Evolutionary conservation across 2,797 vertebrate genomes (phyloP), one percentile per base, ranked within the genome.

Genomic region (Vireo griseus): DNA sequence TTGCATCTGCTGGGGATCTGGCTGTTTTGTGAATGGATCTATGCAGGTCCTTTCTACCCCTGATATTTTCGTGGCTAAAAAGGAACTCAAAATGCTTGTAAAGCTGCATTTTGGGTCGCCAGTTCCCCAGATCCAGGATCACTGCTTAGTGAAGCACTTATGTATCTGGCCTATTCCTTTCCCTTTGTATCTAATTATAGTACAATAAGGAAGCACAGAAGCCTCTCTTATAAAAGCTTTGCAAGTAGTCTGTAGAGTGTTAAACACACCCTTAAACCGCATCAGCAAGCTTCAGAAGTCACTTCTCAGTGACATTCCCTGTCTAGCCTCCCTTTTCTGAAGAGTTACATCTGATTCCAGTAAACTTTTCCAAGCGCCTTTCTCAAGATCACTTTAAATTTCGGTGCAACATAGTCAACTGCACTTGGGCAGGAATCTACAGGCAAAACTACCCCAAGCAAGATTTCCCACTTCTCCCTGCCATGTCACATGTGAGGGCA

Each of bases 21-120:
- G 63, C 37, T 57, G 5, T 9, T 83, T 67, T 77, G 67, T 37
- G 29, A 55, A 44, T 0, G 2, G 28, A 92, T 31, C 25, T 81
- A 58, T 7, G n/a, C 16, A 50, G 51, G 44, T 40, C 11, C 21
- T 76, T 95, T 54, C 74, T 67, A 83, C 2, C 17, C 28, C 78
- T 80, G 35, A 13, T 58, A 72, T 63, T 90, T 86, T 87, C 51
- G 55, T 81, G 59, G 52, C 71, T 94, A 62, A 91, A 96, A 92
- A 39, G 33, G 63, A 88, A 66, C 42, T 55, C 18, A 3, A 86
- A 83, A 82, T 81, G 45, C 61, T 89, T 61, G n/a, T 93, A 66
- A 90, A 71, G 65, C 29, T 57, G 39, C 71, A 57, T 76, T 92
- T 75, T 58, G 39, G 61, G 67, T 25, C 55, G 19, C 59, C 24